A percentile compares a stretch with the other conserved stretches of the same genome.
Conservation (phyloP, 2,113 vertebrate genomes). For the Bos javanicus region DNA sequence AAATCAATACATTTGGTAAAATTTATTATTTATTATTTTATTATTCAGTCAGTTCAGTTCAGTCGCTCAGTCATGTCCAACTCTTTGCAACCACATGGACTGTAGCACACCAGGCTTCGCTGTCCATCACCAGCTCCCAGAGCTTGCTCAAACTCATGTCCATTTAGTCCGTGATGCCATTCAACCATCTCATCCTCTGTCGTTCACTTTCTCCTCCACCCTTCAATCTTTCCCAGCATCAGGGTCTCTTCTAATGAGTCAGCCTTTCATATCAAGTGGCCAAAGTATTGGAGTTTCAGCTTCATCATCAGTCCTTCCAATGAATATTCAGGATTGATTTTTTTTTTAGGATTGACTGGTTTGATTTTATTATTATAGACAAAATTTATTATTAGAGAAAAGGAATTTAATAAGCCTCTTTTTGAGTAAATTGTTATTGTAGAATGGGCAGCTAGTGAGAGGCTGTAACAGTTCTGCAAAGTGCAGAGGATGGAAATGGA, state of each 20-base stretch:
- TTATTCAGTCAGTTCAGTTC: neutral
- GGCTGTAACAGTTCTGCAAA: neutral
- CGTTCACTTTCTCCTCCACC: neutral
- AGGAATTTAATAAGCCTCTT: neutral
- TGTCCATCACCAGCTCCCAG: neutral
- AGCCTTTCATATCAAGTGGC: neutral
- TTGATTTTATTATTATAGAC: neutral
- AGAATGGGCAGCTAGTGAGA: neutral
- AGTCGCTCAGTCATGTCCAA: neutral
- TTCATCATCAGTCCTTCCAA: neutral
- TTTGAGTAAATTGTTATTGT: neutral
- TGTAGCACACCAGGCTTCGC: neutral
- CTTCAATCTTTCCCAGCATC: neutral
- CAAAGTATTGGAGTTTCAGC: neutral
- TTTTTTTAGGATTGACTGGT: neutral
- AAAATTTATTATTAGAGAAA: neutral
- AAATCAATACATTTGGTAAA: neutral
- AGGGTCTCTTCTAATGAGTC: neutral
- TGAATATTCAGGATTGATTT: neutral
- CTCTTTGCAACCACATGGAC: neutral
- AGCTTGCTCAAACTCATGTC: neutral
- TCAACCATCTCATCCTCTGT: neutral
- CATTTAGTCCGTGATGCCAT: fast-evolving
- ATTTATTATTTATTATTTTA: neutral
- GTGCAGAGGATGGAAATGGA: neutral